These are phyloP conservation scores for Scomber japonicus DNA, from an alignment of 2,113 vertebrate genomes.

Conservation along the genomic window DNA sequence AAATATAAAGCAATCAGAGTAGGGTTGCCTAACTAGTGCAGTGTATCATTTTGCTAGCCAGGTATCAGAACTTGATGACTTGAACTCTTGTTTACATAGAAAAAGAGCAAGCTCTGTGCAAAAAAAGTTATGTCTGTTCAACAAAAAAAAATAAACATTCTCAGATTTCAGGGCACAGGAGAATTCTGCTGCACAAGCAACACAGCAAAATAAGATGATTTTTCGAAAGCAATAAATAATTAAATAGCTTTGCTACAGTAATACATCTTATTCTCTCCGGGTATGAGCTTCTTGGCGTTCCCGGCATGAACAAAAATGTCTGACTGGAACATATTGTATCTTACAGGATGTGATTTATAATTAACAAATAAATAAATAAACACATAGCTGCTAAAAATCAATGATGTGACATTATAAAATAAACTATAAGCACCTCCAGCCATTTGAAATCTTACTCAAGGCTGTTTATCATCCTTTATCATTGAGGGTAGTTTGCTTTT, in stretches of 20 bases:
- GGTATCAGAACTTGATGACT: not conserved
- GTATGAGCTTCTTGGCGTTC: constrained; percentile 52
- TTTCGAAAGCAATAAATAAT: constrained; percentile 72
- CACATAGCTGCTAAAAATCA: not conserved
- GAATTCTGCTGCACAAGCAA: constrained; percentile 38
- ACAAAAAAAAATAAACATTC: constrained; percentile 30
- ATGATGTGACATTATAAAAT: constrained; percentile 1
- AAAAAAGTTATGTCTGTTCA: not conserved
- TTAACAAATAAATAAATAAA: not conserved
- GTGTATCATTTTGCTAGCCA: too few relatives aligned
- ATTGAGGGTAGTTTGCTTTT: not conserved
- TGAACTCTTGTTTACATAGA: constrained; percentile 32
- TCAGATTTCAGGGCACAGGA: constrained; percentile 23
- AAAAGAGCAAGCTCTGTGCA: not conserved
- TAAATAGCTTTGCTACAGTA: constrained; percentile 51
- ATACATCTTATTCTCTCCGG: constrained; percentile 55
- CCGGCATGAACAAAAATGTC: constrained; percentile 56
- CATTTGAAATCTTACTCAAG: not conserved
- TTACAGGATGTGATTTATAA: constrained; percentile 51
- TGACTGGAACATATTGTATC: constrained; percentile 55
- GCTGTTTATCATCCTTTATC: not conserved
- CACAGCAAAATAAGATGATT: constrained; percentile 38
- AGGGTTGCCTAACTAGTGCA: not conserved
- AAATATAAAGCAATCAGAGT: not conserved
- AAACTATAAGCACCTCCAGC: not conserved